Conservation (phyloP, 2,888 invertebrate genomes). For the Mamestra brassicae region DNA sequence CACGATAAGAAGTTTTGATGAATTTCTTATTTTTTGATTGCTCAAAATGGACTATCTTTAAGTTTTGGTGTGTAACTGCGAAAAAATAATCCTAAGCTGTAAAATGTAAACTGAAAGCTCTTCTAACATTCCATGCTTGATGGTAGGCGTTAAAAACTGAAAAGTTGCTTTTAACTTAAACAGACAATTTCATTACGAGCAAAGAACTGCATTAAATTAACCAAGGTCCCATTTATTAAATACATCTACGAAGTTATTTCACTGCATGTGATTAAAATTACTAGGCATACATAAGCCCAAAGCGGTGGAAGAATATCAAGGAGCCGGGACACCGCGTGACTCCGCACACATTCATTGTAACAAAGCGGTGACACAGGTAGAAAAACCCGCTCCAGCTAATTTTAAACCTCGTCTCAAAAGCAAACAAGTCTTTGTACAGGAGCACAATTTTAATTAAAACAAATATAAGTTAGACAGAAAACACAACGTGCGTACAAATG, state of each 20-base stretch:
- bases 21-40: not conserved
- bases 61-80: no score
- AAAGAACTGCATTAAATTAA: slow-evolving; percentile 4
- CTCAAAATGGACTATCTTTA: no score
- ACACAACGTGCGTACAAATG: slow-evolving; percentile 55
- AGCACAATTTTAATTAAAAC: slow-evolving; percentile 81
- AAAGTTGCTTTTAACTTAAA: not conserved
- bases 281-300: slow-evolving; percentile 75
- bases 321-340: slow-evolving; percentile 82
- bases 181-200: not conserved
- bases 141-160: not conserved
- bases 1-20: not conserved
- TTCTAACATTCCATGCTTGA: not conserved
- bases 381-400: slow-evolving; percentile 80
- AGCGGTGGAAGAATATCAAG: slow-evolving; percentile 78
- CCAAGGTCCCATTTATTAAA: not conserved
- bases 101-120: not conserved
- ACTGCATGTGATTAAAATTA: slow-evolving; percentile 69
- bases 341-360: slow-evolving; percentile 82
- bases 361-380: slow-evolving; percentile 84
- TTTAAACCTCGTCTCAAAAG: slow-evolving; percentile 78
- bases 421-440: slow-evolving; percentile 77
- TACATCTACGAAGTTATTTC: slow-evolving; percentile 59
- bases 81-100: not conserved
- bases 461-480: slow-evolving; percentile 75